Conservation (phyloP, 2,797 vertebrate genomes). For the Cygnus olor region DNA sequence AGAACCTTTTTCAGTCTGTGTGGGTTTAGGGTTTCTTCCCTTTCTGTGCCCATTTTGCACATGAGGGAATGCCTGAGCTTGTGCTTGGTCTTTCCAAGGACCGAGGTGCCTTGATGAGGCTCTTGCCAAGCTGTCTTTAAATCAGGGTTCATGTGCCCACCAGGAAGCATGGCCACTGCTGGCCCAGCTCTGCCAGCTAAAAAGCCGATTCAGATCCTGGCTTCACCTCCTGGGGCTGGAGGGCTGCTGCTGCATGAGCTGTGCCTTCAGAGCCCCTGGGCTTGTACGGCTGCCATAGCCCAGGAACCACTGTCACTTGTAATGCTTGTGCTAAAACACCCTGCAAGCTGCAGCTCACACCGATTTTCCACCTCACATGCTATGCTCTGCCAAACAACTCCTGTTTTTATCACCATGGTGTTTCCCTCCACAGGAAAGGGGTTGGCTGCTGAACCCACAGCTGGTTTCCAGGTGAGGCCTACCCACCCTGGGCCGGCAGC, state of each 20-base stretch:
- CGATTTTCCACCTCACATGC: neutral
- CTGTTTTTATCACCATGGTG: neutral
- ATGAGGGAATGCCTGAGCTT: neutral
- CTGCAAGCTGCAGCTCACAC: neutral
- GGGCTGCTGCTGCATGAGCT: neutral
- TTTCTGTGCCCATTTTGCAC: neutral
- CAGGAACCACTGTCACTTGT: neutral
- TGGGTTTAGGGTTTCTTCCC: neutral
- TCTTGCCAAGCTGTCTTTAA: neutral
- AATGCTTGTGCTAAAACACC: neutral
- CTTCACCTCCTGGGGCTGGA: neutral
- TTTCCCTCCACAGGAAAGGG: neutral
- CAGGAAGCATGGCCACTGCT: neutral
- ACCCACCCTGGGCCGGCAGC: neutral
- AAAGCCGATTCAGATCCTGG: neutral
- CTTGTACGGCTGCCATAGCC: neutral
- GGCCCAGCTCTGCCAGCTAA: neutral
- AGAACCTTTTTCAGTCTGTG: neutral
- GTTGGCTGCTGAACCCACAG: neutral
- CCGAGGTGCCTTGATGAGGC: neutral
- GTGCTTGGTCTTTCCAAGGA: neutral
- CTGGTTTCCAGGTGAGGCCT: neutral
- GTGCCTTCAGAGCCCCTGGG: rapidly evolving
- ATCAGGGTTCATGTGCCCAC: neutral
- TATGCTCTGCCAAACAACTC: neutral